Conservation (phyloP, 2,797 vertebrate genomes). For the Psittacula derbiana region DNA sequence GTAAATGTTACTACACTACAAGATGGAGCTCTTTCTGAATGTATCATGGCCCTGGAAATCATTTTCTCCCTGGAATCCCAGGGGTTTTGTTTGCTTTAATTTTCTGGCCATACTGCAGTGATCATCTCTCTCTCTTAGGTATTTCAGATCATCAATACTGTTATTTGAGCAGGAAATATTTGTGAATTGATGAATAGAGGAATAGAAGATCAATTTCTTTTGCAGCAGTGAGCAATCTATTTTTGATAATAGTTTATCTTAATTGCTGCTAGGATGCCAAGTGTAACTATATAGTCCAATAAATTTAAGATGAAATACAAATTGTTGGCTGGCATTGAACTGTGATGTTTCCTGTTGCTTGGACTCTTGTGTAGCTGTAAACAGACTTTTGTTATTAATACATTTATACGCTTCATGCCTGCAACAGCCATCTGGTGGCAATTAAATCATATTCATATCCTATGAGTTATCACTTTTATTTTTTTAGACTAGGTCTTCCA, state of each 20-base stretch:
- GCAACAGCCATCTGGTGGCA: background rate
- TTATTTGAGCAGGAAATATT: background rate
- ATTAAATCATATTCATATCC: background rate
- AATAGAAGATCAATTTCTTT: background rate
- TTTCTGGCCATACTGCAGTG: background rate
- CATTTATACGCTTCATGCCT: background rate
- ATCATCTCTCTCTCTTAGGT: background rate
- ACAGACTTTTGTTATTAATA: background rate
- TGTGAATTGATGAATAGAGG: background rate
- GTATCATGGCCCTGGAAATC: rapidly evolving
- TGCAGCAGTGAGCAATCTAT: background rate
- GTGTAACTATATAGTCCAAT: background rate
- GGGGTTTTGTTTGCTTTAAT: background rate
- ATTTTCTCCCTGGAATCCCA: background rate
- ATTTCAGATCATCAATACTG: background rate
- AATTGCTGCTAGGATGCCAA: background rate
- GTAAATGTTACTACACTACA: background rate
- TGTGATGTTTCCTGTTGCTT: background rate
- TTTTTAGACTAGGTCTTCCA: background rate
- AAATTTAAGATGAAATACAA: background rate
- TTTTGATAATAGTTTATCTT: background rate
- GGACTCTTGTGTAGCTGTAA: background rate
- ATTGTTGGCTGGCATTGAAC: background rate
- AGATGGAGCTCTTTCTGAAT: background rate
- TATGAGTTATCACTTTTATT: background rate